Percentiles rank a stretch among this genome's conserved stretches.
phyloP scores from a whole-genome alignment of 2,888 invertebrate species.

The Heliconius hortense region DNA sequence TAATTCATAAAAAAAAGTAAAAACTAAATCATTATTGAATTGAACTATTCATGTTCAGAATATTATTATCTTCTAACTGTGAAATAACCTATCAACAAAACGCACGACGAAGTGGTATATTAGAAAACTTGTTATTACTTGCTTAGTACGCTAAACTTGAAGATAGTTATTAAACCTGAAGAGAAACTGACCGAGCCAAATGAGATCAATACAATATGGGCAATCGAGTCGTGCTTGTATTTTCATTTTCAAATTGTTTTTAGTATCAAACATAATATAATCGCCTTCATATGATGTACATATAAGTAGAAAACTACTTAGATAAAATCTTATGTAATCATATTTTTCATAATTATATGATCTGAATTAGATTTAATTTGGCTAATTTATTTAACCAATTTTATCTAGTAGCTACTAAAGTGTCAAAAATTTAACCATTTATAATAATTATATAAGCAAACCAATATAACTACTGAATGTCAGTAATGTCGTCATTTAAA shows the following conservation, averaged over 20 bases:
- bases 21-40: not conserved
- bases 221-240: constrained; percentile 22
- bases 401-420: not conserved
- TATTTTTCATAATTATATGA: not conserved
- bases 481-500: not conserved
- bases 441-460: not conserved
- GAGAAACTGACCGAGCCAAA: constrained; percentile 42
- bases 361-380: not conserved
- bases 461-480: not conserved
- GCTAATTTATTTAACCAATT: not conserved
- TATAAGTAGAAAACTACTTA: not conserved
- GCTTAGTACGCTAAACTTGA: constrained; percentile 34
- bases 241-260: constrained; percentile 30
- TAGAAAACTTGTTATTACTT: constrained; percentile 41
- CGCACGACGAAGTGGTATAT: constrained; percentile 33
- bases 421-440: not conserved
- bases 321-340: not conserved
- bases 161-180: constrained; percentile 44
- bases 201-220: constrained; percentile 32
- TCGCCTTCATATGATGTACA: not conserved
- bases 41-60: not conserved
- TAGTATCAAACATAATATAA: not conserved
- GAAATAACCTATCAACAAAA: constrained; percentile 18
- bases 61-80: constrained; percentile 1
- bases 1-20: too few relatives aligned